Evolutionary conservation across 2,797 vertebrate genomes (phyloP).

Genomic region (Xenentodon cancila): DNA sequence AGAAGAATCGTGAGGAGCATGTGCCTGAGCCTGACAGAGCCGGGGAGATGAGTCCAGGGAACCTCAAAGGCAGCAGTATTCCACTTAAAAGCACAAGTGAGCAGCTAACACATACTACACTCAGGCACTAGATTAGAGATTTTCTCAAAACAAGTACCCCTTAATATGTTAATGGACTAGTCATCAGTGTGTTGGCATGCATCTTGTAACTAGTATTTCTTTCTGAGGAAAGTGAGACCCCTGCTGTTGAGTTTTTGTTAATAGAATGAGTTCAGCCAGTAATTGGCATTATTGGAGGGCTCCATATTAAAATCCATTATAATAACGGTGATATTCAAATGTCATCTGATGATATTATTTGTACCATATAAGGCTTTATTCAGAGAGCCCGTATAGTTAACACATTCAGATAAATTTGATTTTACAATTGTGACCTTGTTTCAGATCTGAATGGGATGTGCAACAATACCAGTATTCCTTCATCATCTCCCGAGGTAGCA

Average conservation of each 20-base stretch:
- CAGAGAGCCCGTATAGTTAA: neutral
- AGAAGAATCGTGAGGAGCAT: constrained; percentile 65
- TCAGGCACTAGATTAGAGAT: constrained; percentile 1
- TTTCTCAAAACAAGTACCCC: constrained; percentile 39
- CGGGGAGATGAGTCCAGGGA: constrained; percentile 75
- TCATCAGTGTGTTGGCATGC: constrained; percentile 45
- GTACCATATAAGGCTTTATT: neutral
- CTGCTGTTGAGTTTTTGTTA: constrained; percentile 57
- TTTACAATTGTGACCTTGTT: constrained; percentile 33
- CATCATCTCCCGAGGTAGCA: constrained; percentile 88
- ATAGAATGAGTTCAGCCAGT: constrained; percentile 7
- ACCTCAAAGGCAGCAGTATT: constrained; percentile 74
- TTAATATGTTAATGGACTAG: constrained; percentile 16
- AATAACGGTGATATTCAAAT: too few species aligned
- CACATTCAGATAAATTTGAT: neutral
- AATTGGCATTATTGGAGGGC: neutral
- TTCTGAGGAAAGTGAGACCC: constrained; percentile 56
- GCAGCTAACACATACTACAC: constrained; percentile 15
- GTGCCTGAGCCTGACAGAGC: constrained; percentile 69
- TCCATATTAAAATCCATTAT: neutral
- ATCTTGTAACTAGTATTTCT: constrained; percentile 34
- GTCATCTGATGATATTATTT: neutral
- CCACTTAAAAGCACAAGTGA: constrained; percentile 86
- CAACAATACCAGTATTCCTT: constrained; percentile 87
- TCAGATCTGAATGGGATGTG: constrained; percentile 92